Conservation (phyloP, 2,113 vertebrate genomes). For the Sitta europaea region DNA sequence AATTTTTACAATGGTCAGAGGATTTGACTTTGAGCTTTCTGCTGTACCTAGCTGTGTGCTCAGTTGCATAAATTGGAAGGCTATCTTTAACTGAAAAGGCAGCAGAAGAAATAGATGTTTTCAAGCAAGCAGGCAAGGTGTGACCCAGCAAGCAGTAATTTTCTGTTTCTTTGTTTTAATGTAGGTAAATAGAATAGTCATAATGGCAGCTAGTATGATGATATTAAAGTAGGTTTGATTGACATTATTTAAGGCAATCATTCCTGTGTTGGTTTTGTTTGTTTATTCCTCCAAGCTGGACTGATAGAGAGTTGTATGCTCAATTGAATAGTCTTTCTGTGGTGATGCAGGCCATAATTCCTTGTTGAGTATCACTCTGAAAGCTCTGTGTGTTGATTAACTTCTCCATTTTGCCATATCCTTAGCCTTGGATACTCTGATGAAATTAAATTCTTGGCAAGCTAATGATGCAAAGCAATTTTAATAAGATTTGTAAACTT, state of each 20-base stretch:
- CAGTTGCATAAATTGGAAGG: background rate
- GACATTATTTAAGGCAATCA: background rate
- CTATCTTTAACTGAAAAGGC: background rate
- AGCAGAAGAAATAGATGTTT: background rate
- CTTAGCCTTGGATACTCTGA: background rate
- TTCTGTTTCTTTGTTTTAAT: background rate
- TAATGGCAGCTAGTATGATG: background rate
- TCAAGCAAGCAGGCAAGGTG: background rate
- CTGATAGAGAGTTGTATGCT: background rate
- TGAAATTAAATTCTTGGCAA: constrained; percentile 28
- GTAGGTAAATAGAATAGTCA: background rate
- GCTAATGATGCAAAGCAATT: constrained; percentile 43
- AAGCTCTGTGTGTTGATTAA: constrained; percentile 18
- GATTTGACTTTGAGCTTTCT: background rate
- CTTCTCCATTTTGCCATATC: background rate
- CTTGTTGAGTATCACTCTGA: background rate
- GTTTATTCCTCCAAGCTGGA: background rate
- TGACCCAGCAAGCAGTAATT: background rate
- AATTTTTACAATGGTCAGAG: background rate
- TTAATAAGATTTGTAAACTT: background rate
- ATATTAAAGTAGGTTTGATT: background rate
- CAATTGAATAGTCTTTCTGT: background rate
- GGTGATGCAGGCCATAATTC: background rate
- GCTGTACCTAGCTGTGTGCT: background rate
- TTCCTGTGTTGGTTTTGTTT: background rate